Percentiles rank a stretch among this genome's conserved stretches.
phyloP scores from a whole-genome alignment of 2,888 invertebrate species.

The Steinernema carpocapsae region DNA sequence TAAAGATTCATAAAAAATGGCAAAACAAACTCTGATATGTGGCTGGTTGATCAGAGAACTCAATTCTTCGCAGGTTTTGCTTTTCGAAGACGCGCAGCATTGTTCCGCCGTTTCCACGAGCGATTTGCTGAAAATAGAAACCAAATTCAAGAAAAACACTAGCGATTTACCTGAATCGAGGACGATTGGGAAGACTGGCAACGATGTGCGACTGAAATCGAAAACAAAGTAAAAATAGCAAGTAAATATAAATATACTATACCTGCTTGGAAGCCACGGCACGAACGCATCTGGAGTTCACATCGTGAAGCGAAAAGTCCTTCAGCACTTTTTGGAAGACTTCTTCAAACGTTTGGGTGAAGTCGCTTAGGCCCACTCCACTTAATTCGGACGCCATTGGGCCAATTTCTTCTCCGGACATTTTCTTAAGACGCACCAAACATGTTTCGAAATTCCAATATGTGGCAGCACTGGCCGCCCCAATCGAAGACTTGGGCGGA shows the following conservation, averaged over 20 bases:
- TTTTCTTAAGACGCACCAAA: too few species aligned
- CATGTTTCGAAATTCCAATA: too few species aligned
- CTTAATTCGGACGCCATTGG: conserved; percentile 13
- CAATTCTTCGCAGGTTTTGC: background rate
- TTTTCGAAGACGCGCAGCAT: background rate
- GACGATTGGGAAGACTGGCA: conserved; percentile 27
- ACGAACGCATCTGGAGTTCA: background rate
- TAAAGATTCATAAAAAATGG: too few species aligned
- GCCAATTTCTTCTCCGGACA: too few species aligned
- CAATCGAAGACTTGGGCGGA: too few species aligned
- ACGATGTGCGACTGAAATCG: conserved; percentile 12
- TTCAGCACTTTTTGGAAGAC: background rate
- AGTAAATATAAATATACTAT: too few species aligned
- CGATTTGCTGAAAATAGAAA: background rate
- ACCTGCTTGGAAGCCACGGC: conserved; percentile 16
- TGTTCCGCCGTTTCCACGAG: conserved; percentile 11
- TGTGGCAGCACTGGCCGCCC: too few species aligned
- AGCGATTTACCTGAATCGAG: background rate
- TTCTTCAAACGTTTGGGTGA: conserved; percentile 10
- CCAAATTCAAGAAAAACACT: background rate
- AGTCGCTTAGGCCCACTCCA: conserved; percentile 8
- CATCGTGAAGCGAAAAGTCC: conserved; percentile 13
- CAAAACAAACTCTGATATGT: background rate
- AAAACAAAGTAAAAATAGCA: too few species aligned
- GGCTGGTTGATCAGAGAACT: background rate